phyloP scores from a whole-genome alignment of 2,888 invertebrate species.

The Plusia festucae region DNA sequence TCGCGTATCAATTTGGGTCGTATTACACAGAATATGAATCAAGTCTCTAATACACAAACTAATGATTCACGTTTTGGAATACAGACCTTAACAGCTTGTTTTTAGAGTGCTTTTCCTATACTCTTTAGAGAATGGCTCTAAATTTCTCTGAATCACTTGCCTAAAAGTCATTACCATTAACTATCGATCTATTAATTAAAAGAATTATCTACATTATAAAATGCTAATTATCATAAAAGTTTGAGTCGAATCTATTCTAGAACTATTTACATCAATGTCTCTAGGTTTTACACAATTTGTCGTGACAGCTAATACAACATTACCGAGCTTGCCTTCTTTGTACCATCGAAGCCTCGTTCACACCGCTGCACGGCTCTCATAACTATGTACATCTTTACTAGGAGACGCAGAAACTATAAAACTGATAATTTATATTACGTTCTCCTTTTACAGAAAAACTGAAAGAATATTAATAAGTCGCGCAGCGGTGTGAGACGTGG shows the following conservation, averaged over 20 bases:
- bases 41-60: background rate
- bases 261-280: slow-evolving; percentile 1
- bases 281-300: slow-evolving; percentile 1
- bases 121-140: background rate
- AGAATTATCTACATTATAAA: slow-evolving; percentile 6
- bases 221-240: background rate
- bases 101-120: background rate
- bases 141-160: background rate
- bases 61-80: background rate
- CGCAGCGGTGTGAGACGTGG: slow-evolving; percentile 63
- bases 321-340: slow-evolving; percentile 69
- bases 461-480: slow-evolving; percentile 15
- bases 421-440: slow-evolving; percentile 6
- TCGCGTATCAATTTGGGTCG: background rate
- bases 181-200: slow-evolving; percentile 2
- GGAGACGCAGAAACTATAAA: slow-evolving; percentile 22
- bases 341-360: slow-evolving; percentile 69
- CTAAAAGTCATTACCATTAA: background rate
- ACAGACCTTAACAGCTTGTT: background rate
- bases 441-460: slow-evolving; percentile 17
- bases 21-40: background rate
- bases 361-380: slow-evolving; percentile 57
- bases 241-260: background rate
- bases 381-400: slow-evolving; percentile 35
- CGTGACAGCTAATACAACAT: slow-evolving; percentile 50